Percentiles rank a stretch among this genome's conserved stretches.
Conservation (phyloP, 2,113 vertebrate genomes). For the Chaetodon auriga region DNA sequence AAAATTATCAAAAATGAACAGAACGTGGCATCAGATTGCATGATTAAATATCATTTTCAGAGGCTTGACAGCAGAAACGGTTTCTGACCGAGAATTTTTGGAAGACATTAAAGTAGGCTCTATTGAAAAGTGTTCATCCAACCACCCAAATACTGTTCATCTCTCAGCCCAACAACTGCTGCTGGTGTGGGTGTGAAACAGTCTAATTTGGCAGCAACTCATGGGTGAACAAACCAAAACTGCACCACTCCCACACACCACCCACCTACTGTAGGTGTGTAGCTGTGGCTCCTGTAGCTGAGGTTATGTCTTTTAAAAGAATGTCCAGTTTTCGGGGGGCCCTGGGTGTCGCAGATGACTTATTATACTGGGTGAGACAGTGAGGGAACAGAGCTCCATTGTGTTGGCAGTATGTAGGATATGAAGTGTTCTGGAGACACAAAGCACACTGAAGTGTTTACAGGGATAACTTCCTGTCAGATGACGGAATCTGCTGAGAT, state of each 20-base stretch:
- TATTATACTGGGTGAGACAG: not conserved
- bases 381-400: conserved; percentile 36
- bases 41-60: not conserved
- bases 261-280: not conserved
- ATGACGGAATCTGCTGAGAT: not conserved
- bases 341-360: conserved; percentile 5
- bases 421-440: conserved; percentile 38
- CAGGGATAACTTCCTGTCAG: conserved; percentile 50
- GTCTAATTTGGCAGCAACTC: not conserved
- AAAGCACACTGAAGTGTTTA: conserved; percentile 50
- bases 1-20: not conserved
- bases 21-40: not conserved
- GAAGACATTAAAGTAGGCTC: not conserved
- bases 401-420: conserved; percentile 9
- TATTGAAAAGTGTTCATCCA: conserved; percentile 2
- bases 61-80: not conserved
- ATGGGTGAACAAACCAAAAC: conserved; percentile 5
- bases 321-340: not conserved
- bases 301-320: conserved; percentile 10
- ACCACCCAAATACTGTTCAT: not conserved
- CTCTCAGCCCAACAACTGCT: not conserved
- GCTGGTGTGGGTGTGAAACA: not conserved
- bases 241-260: conserved; percentile 20
- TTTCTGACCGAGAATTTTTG: not conserved
- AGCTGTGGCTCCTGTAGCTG: conserved; percentile 12